These are phyloP conservation scores for Struthidea cinerea DNA, from an alignment of 2,113 vertebrate genomes.

Conservation along the genomic window DNA sequence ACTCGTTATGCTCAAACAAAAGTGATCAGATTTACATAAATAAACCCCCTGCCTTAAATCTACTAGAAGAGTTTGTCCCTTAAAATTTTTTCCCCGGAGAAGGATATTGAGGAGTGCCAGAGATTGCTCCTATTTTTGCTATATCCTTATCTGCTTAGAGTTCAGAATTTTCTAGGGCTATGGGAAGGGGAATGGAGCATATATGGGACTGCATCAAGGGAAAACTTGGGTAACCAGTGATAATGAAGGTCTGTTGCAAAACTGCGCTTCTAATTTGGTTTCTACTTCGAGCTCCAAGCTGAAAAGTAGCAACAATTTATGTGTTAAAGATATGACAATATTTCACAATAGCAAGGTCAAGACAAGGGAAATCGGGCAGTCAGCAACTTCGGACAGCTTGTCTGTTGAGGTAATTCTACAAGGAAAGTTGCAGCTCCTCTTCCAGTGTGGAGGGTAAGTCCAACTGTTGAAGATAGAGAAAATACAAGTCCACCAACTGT, in stretches of 20 bases:
- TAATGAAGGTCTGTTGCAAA: background rate
- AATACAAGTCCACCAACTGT: background rate
- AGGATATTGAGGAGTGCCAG: background rate
- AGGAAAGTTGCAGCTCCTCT: background rate
- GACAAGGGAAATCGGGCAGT: background rate
- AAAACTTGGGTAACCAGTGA: background rate
- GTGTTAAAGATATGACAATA: background rate
- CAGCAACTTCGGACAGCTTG: background rate
- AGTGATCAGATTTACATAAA: background rate
- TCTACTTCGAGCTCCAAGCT: background rate
- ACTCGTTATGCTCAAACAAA: background rate
- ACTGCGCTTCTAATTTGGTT: background rate
- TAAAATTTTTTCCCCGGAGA: background rate
- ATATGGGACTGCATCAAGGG: background rate
- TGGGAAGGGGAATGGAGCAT: background rate
- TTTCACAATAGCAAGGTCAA: background rate
- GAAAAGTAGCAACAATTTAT: background rate
- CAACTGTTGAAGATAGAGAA: background rate
- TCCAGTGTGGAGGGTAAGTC: background rate
- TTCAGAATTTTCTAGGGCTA: background rate
- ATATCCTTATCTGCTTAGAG: background rate
- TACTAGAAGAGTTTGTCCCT: background rate
- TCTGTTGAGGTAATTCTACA: background rate
- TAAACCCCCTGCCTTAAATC: background rate
- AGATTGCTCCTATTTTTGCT: background rate